Evolutionary conservation across 2,888 invertebrate species (phyloP), one percentile per base, ranked within the genome.

Genomic region (Megamerina dolium): DNA sequence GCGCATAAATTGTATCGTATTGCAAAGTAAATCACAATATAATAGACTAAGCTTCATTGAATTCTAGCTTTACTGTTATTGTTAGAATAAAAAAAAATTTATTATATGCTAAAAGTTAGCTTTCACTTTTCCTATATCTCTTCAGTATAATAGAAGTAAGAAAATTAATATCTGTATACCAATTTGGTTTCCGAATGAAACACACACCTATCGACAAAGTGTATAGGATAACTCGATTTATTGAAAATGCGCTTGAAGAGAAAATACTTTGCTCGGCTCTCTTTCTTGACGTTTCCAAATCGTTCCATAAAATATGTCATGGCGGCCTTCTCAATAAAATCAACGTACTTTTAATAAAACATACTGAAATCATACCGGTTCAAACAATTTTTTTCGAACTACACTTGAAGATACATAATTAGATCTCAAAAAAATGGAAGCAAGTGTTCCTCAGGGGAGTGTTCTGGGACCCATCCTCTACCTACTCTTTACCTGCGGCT

Each of bases 261-360:
- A 48, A 41, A 35, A 19, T 34, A 14, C 14, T 36, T 26, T 45
- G 45, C 18, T 38, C 41, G 5, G 45, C 35, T 8, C 20, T 48
- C 2, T 48, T 48, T 27, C 41, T 48, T 14, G 36, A 45, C 12
- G 45, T 48, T 13, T n/a, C 48, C 4, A 39, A 47, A 37, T 43
- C 43, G 2, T 47, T 47, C 18, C 37, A 43, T 14, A n/a, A n/a
- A n/a, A n/a, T n/a, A n/a, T n/a, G n/a, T n/a, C n/a, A n/a, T n/a
- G n/a, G n/a, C n/a, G n/a, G 39, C 35, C 4, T 20, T 20, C 12
- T 19, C n/a, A 13, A 37, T 9, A 13, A 8, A 16, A 27, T 26
- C 26, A 16, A 26, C 8, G 26, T 37, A 27, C 26, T 37, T 10
- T 17, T 37, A n/a, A 14, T 16, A 23, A 37, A 10, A 16, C 37